Evolutionary conservation across 2,113 vertebrate genomes (phyloP).

Genomic region (Crotophaga sulcirostris): DNA sequence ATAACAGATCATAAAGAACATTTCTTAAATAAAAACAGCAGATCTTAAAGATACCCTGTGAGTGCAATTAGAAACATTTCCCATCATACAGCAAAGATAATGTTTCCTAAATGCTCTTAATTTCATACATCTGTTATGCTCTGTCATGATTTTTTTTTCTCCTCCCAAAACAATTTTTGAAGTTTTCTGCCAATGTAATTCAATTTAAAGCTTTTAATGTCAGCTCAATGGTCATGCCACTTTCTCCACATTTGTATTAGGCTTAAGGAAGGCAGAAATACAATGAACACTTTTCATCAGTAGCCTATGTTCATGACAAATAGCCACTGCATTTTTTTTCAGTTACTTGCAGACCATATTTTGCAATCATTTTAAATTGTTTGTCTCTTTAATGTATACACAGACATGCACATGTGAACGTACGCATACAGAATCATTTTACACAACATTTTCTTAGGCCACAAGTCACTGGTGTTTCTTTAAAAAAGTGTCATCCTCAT

Average conservation of each 20-base stretch:
- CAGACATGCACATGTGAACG: fast-evolving
- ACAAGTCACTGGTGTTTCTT: not conserved
- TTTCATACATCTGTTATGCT: slow-evolving; percentile 72
- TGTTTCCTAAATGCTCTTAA: slow-evolving; percentile 60
- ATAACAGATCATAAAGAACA: not conserved
- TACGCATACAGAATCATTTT: slow-evolving; percentile 41
- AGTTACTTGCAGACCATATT: not conserved
- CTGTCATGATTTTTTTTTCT: slow-evolving; percentile 52
- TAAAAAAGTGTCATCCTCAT: no score
- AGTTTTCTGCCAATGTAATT: slow-evolving; percentile 69
- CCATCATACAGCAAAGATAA: slow-evolving; percentile 24
- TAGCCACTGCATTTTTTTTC: not conserved
- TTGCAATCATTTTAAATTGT: not conserved
- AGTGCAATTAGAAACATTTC: slow-evolving; percentile 34
- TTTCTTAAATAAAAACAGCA: slow-evolving; percentile 26
- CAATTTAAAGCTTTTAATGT: slow-evolving; percentile 71
- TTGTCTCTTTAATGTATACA: not conserved
- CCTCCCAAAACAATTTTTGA: slow-evolving; percentile 56
- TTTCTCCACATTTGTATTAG: slow-evolving; percentile 48
- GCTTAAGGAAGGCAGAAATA: slow-evolving; percentile 52
- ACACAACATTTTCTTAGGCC: slow-evolving; percentile 51
- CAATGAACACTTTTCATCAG: slow-evolving; percentile 50
- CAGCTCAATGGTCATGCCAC: slow-evolving; percentile 65
- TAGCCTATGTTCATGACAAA: not conserved
- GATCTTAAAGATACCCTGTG: slow-evolving; percentile 29